These are phyloP conservation scores for Empidonax alnorum DNA, from an alignment of 2,113 vertebrate genomes.

Conservation along the genomic window DNA sequence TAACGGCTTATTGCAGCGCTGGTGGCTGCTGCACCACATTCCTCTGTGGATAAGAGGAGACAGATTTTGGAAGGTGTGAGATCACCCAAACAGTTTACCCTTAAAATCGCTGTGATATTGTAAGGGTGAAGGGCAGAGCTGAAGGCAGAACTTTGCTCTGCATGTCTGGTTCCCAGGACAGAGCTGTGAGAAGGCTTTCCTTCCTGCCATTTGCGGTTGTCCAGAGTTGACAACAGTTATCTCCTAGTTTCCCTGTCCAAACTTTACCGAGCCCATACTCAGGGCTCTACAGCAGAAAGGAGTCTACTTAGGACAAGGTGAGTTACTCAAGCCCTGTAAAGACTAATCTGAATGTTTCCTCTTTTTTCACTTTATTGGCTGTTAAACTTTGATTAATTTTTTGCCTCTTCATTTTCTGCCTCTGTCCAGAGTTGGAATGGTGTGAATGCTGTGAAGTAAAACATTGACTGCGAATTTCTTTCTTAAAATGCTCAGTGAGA, in stretches of 20 bases:
- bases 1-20: neutral
- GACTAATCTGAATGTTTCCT: neutral
- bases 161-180: neutral
- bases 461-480: neutral
- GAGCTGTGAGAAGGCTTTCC: neutral
- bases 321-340: neutral
- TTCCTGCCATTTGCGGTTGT: neutral
- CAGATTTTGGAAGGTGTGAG: neutral
- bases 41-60: neutral
- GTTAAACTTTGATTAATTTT: neutral
- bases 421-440: neutral
- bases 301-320: neutral
- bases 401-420: neutral
- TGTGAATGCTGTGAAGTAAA: neutral
- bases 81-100: neutral
- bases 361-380: neutral
- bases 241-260: neutral
- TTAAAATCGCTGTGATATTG: fast-evolving
- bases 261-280: neutral
- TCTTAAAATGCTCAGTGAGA: neutral
- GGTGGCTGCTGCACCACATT: fast-evolving
- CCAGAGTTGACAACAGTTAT: neutral
- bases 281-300: neutral
- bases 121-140: neutral
- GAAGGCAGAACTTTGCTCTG: neutral